These are phyloP conservation scores for Drosophila micromelanica DNA, from an alignment of 1,140 invertebrate genomes.

Conservation along the genomic window DNA sequence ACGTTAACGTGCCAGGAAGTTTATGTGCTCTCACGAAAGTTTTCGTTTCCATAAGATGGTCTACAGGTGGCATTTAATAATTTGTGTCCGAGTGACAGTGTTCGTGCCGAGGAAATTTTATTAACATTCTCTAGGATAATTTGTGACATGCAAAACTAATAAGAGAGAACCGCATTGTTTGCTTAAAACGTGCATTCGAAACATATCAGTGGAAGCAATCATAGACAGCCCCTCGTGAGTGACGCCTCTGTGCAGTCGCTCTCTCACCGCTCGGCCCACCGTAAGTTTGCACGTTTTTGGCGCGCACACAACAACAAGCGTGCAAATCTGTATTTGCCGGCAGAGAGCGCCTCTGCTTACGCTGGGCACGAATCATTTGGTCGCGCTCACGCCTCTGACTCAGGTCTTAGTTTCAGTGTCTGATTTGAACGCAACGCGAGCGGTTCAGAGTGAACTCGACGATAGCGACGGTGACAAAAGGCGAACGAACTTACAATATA, in stretches of 20 bases:
- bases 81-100: not conserved
- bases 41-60: slow-evolving; percentile 13
- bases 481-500: slow-evolving; percentile 22
- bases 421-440: slow-evolving; percentile 57
- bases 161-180: not conserved
- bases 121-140: not conserved
- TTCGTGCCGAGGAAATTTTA: not conserved
- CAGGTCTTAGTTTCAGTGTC: slow-evolving; percentile 49
- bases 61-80: slow-evolving; percentile 61
- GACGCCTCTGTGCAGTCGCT: slow-evolving; percentile 44
- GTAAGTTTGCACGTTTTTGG: slow-evolving; percentile 55
- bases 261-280: slow-evolving; percentile 38
- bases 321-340: slow-evolving; percentile 52
- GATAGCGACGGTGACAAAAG: slow-evolving; percentile 15
- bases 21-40: slow-evolving; percentile 2
- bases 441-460: slow-evolving; percentile 48
- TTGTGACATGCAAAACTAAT: not conserved
- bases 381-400: slow-evolving; percentile 6
- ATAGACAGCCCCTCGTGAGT: slow-evolving; percentile 1
- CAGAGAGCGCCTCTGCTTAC: slow-evolving; percentile 34
- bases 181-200: not conserved
- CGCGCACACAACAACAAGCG: slow-evolving; percentile 60
- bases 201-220: not conserved
- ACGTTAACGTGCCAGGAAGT: not conserved
- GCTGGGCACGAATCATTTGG: slow-evolving; percentile 23